phyloP scores from a whole-genome alignment of 2,888 invertebrate species.

The Limulus polyphemus region DNA sequence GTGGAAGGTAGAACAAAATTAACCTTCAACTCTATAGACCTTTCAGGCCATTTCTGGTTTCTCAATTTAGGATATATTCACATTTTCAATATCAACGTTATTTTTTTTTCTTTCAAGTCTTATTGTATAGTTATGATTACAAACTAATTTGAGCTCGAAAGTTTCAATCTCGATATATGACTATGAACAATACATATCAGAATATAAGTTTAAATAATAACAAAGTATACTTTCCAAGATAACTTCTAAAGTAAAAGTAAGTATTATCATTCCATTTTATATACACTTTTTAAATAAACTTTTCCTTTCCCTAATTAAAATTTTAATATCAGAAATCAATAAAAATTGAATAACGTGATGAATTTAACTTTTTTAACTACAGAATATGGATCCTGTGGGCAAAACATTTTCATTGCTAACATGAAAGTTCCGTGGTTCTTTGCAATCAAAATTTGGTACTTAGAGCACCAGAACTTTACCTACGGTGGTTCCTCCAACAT shows the following conservation, averaged over 20 bases:
- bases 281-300: too few species aligned
- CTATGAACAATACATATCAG: too few species aligned
- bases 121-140: too few species aligned
- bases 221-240: too few species aligned
- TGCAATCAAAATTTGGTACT: slow-evolving; percentile 62
- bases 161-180: too few species aligned
- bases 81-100: not conserved
- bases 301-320: too few species aligned
- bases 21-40: not conserved
- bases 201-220: too few species aligned
- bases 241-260: too few species aligned
- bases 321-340: too few species aligned
- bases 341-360: too few species aligned
- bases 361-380: not conserved
- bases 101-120: not conserved
- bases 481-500: slow-evolving; percentile 51
- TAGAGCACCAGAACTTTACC: slow-evolving; percentile 59
- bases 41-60: not conserved
- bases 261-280: too few species aligned
- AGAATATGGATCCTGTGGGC: slow-evolving; percentile 58
- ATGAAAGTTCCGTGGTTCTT: slow-evolving; percentile 69
- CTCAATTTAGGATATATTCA: not conserved
- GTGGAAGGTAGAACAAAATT: slow-evolving; percentile 38
- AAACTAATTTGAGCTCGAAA: too few species aligned
- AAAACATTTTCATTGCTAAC: slow-evolving; percentile 67